Percentiles rank a stretch among this genome's conserved stretches.
Conservation (phyloP, 2,797 vertebrate genomes). For the Pipistrellus nathusii region DNA sequence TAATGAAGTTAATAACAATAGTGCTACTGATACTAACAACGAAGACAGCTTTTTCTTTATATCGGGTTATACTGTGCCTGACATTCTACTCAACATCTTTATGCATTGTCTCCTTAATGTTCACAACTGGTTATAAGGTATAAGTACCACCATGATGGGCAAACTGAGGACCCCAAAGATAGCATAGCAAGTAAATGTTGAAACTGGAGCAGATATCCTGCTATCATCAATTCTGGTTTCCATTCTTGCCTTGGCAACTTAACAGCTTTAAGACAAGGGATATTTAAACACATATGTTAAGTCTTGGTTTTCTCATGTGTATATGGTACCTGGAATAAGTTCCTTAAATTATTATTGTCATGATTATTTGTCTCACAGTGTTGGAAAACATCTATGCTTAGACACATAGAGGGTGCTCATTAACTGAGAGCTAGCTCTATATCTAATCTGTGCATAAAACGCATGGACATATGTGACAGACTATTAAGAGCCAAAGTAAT, state of each 20-base stretch:
- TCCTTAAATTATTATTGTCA: neutral
- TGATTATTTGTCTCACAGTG: neutral
- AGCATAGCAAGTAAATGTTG: neutral
- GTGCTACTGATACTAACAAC: neutral
- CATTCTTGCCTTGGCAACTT: neutral
- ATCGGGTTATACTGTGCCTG: neutral
- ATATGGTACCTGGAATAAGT: neutral
- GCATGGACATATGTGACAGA: neutral
- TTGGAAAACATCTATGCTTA: neutral
- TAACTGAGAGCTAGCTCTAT: neutral
- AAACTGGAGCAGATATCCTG: neutral
- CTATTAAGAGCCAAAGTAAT: conserved; percentile 9
- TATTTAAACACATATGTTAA: neutral
- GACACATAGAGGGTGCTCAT: neutral
- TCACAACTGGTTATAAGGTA: neutral
- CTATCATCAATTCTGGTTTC: neutral
- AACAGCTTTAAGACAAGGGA: neutral
- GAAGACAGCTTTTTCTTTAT: neutral
- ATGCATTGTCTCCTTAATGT: neutral
- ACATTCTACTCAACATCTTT: neutral
- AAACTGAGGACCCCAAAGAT: neutral
- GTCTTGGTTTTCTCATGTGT: neutral
- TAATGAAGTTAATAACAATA: neutral
- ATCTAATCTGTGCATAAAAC: neutral
- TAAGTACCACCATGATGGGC: neutral